Percentiles rank a stretch among this genome's conserved stretches.
Evolutionary conservation across 1,140 invertebrate species (phyloP).

Genomic region (Thaumatotibia leucotreta): DNA sequence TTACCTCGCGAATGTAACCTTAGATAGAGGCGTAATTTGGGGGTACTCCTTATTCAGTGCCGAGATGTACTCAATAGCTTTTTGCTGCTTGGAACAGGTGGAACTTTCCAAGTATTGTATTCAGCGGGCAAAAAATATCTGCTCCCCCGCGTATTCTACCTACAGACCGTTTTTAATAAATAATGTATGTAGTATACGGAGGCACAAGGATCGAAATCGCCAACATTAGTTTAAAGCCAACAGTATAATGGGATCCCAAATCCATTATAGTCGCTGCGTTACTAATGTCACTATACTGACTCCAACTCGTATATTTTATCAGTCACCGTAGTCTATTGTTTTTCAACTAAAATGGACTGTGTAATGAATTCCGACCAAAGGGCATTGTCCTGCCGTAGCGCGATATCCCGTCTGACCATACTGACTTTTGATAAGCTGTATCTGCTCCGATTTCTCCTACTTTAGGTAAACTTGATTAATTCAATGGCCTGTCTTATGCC

Average conservation of each 20-base stretch:
- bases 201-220: no score
- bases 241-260: not conserved
- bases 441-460: not conserved
- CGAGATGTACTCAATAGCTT: not conserved
- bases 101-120: not conserved
- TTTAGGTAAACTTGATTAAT: not conserved
- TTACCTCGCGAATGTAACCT: no score
- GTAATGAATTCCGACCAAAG: constrained; percentile 35
- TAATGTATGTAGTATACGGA: no score
- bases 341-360: constrained; percentile 26
- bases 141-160: not conserved
- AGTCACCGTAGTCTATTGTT: constrained; percentile 42
- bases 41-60: no score
- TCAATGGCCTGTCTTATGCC: not conserved
- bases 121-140: not conserved
- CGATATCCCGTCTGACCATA: constrained; percentile 22
- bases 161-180: no score
- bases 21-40: no score
- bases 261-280: not conserved
- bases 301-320: constrained; percentile 29
- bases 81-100: not conserved
- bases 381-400: constrained; percentile 40
- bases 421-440: constrained; percentile 1
- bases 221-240: no score
- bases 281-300: not conserved